Evolutionary conservation across 2,797 vertebrate species (phyloP), one percentile per base, ranked within the genome.

Genomic region (Centropyge bicolor): DNA sequence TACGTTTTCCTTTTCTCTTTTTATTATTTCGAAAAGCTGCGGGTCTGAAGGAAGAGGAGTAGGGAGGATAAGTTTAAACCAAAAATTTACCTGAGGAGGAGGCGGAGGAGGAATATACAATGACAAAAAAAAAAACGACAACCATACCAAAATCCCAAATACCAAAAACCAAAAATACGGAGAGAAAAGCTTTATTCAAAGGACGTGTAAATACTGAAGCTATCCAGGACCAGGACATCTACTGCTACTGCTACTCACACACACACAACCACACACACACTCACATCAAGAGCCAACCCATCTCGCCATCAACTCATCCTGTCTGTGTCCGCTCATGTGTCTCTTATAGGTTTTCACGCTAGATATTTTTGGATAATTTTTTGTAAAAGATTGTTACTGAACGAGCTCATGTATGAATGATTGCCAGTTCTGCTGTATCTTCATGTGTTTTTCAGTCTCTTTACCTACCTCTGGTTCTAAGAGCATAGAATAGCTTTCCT

Each of bases 131-230:
- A 88, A 91, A 88, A 92, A 86, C 24, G 80, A 94, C 93, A 95
- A 94, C 92, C 91, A 94, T 93, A 95, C 95, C 95, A 95, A 95
- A 95, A 96, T 94, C 93, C 88, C 93, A 95, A 95, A 96, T 95
- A 95, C 95, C 95, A 95, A 95, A 95, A 95, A 95, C 96, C 96
- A 97, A 97, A 97, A 96, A 96, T 95, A 95, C 90, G 94, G 95
- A 96, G 95, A 96, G 96, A 96, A 95, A 96, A 97, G 97, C 97
- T 97, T 97, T 97, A 97, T 96, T 96, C 96, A 96, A 97, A 97
- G 96, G 96, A 96, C 94, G 95, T 97, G 96, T 97, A 97, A 94
- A 96, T 96, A 96, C 89, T 92, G 93, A 95, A 90, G 92, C 93
- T 93, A 91, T 95, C 95, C 95, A 95, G 94, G 94, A 95, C 94